Conservation (phyloP, 2,797 vertebrate species). For the Rhinichthys osculus region DNA sequence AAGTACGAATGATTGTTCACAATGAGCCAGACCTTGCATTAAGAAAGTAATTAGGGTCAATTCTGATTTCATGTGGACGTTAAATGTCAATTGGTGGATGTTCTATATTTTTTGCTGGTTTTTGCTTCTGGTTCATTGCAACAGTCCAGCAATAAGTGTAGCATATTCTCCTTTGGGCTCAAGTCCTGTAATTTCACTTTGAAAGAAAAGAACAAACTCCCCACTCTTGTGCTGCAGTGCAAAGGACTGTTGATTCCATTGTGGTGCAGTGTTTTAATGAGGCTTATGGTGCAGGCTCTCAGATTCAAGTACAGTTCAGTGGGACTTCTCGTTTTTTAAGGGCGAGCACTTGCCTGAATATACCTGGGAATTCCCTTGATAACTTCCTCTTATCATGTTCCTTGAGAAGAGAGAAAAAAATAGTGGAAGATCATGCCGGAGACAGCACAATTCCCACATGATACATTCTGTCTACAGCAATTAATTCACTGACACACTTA, state of each 20-base stretch:
- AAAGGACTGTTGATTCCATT: conserved; percentile 66
- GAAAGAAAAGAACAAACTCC: conserved; percentile 54
- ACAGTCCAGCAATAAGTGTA: background rate
- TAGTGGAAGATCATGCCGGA: conserved; percentile 50
- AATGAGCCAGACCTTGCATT: background rate
- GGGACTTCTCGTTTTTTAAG: conserved; percentile 56
- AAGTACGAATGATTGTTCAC: background rate
- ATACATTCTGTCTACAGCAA: conserved; percentile 41
- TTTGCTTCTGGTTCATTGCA: background rate
- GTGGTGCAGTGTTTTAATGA: conserved; percentile 72
- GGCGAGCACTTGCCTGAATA: conserved; percentile 68
- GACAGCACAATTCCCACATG: conserved; percentile 31
- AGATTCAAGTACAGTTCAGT: conserved; percentile 56
- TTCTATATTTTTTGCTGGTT: background rate
- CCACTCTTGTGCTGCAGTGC: conserved; percentile 28
- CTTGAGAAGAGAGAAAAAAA: conserved; percentile 23
- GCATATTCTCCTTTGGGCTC: conserved; percentile 60
- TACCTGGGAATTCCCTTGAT: conserved; percentile 69
- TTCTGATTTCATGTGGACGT: background rate
- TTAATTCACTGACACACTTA: conserved; percentile 43
- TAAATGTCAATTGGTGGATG: background rate
- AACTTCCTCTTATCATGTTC: conserved; percentile 63
- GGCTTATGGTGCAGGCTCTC: conserved; percentile 69
- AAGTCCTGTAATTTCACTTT: conserved; percentile 57
- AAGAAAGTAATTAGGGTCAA: background rate